Evolutionary conservation across 2,797 vertebrate species (phyloP), one percentile per base, ranked within the genome.

Genomic region (Notoglanidium macrostoma): DNA sequence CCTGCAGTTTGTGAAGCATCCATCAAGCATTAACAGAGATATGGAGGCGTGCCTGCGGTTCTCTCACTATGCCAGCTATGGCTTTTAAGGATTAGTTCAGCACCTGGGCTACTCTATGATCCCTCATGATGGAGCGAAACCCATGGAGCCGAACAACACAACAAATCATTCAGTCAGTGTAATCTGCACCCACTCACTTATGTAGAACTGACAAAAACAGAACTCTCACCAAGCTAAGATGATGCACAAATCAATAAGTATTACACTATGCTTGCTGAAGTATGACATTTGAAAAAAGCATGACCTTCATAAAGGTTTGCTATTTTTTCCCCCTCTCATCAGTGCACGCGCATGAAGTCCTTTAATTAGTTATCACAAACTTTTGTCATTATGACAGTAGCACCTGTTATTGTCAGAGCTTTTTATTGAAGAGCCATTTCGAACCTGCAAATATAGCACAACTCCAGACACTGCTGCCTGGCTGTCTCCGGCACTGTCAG

Each of bases 401-500:
- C 86, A 80, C 76, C 89, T 81, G 79, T 72, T 70, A 76, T 80
- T 88, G 65, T 89, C 87, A 87, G 65, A 85, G 84, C 61, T 88
- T 87, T 70, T 78, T 65, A 81, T 32, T 89, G 85, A 87, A 89
- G 87, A 83, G 77, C 61, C 68, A 81, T 82, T 88, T 88, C 72
- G 74, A 80, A 73, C 87, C n/a, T 77, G 55, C 67, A 86, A 88
- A 87, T 86, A 86, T 88, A 86, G 86, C 82, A 59, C 87, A 86
- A 26, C 70, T 76, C 83, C 59, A 85, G 86, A 89, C 82, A 88
- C 84, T 68, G 68, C 87, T 88, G 72, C 87, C 85, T 89, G 40
- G 82, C 67, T 88, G 89, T 90, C 89, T 88, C 87, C 85, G 87
- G 78, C 77, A 85, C 87, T 91, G 90, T 90, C 90, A 90, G 89